Evolutionary conservation across 2,113 vertebrate genomes (phyloP).

Genomic region (Macrotis lagotis): DNA sequence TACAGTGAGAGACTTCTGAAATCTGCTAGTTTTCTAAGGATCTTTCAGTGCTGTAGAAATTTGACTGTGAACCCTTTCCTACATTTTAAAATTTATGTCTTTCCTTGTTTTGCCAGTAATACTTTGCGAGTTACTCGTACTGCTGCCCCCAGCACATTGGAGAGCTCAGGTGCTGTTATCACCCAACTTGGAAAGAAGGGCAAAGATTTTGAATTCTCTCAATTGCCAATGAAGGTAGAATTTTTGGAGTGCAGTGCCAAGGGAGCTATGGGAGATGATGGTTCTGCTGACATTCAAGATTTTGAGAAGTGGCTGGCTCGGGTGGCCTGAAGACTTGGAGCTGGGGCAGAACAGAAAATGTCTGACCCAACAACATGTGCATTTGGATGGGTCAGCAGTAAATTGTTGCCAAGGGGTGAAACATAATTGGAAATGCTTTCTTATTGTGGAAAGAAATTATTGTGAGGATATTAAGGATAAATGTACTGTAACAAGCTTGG

Average conservation of each 20-base stretch:
- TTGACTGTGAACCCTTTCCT: background rate
- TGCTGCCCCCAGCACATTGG: conserved; percentile 93
- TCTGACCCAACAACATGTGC: conserved; percentile 7
- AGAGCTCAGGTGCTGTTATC: conserved; percentile 84
- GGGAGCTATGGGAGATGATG: conserved; percentile 86
- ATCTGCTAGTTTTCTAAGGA: background rate
- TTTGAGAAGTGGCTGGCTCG: conserved; percentile 91
- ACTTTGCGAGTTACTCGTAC: conserved; percentile 93
- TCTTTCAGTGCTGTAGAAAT: background rate
- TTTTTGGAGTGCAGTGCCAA: conserved; percentile 95
- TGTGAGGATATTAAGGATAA: background rate
- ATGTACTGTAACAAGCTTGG: background rate
- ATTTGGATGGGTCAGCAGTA: background rate
- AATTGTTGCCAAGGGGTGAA: background rate
- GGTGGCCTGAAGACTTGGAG: conserved; percentile 81
- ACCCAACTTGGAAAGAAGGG: conserved; percentile 93
- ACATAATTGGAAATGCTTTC: conserved; percentile 2
- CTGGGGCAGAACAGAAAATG: too few relatives aligned
- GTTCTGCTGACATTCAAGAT: conserved; percentile 85
- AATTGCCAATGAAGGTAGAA: conserved; percentile 93
- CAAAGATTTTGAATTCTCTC: conserved; percentile 96
- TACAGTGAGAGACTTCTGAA: conserved; percentile 7
- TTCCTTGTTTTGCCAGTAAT: conserved; percentile 85
- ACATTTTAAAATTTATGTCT: conserved; percentile 13
- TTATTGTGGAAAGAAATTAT: conserved; percentile 38